A percentile compares a stretch with the other conserved stretches of the same genome.
Conservation (phyloP, 2,113 vertebrate species). For the Lepus americanus region DNA sequence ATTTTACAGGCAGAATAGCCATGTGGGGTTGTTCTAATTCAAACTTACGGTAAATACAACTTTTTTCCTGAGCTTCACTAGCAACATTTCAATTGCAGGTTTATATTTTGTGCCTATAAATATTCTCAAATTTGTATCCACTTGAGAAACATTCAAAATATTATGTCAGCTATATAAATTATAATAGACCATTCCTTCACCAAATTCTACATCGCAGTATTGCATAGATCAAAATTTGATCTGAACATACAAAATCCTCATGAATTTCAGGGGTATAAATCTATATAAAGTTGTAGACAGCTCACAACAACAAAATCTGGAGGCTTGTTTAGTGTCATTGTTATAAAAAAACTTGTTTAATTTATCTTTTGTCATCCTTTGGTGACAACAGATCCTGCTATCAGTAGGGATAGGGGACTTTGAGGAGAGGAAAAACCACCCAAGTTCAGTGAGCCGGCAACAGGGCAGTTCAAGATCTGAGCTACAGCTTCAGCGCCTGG, state of each 20-base stretch:
- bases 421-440: accelerated
- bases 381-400: accelerated
- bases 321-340: neutral
- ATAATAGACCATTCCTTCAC: neutral
- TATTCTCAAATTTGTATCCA: neutral
- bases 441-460: neutral
- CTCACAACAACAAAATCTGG: neutral
- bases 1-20: neutral
- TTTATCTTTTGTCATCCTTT: neutral
- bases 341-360: neutral
- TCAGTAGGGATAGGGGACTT: neutral
- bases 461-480: too few species aligned
- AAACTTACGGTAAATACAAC: neutral
- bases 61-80: neutral
- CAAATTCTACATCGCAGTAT: neutral
- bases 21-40: neutral
- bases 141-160: neutral
- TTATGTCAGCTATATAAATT: neutral
- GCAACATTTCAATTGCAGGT: neutral
- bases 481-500: neutral
- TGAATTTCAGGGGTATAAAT: neutral
- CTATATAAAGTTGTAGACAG: neutral
- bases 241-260: neutral
- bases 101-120: neutral
- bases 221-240: neutral